These are phyloP conservation scores for Bergia puertoricense DNA, from an alignment of 92 coral and sea anemone species.

Conservation along the genomic window DNA sequence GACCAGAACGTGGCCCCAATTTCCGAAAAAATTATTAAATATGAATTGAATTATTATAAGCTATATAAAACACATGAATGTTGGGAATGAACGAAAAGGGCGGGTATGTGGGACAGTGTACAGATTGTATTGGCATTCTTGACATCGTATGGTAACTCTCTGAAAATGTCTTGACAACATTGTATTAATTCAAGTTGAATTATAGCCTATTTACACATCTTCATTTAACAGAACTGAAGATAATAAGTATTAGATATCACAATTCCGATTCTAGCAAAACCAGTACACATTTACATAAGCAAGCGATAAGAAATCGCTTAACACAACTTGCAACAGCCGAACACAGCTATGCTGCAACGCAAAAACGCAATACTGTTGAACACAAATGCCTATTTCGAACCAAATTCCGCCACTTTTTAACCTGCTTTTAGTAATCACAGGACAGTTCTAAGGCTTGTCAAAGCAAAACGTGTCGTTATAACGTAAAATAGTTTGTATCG, in stretches of 20 bases:
- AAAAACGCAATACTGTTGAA: too few species aligned
- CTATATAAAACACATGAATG: background rate
- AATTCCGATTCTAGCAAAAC: too few species aligned
- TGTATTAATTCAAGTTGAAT: background rate
- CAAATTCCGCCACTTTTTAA: too few species aligned
- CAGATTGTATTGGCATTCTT: background rate
- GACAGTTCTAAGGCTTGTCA: background rate
- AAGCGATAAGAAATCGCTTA: too few species aligned
- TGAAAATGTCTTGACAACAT: too few species aligned
- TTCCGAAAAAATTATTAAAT: background rate
- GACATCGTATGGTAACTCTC: slow-evolving; percentile 1
- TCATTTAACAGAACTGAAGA: background rate
- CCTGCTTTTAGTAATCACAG: too few species aligned
- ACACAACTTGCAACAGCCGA: too few species aligned
- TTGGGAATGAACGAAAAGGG: background rate
- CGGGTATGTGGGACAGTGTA: background rate
- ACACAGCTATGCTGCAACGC: too few species aligned
- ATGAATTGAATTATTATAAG: background rate
- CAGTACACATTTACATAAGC: too few species aligned
- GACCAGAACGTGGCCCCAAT: background rate
- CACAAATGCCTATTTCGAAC: too few species aligned
- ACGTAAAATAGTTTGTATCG: background rate
- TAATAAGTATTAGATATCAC: too few species aligned
- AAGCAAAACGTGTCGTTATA: too few species aligned
- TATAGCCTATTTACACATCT: background rate